A percentile compares a stretch with the other conserved stretches of the same genome.
These are phyloP conservation scores for Tachypleus tridentatus DNA, from an alignment of 1,140 invertebrate genomes.

Conservation along the genomic window DNA sequence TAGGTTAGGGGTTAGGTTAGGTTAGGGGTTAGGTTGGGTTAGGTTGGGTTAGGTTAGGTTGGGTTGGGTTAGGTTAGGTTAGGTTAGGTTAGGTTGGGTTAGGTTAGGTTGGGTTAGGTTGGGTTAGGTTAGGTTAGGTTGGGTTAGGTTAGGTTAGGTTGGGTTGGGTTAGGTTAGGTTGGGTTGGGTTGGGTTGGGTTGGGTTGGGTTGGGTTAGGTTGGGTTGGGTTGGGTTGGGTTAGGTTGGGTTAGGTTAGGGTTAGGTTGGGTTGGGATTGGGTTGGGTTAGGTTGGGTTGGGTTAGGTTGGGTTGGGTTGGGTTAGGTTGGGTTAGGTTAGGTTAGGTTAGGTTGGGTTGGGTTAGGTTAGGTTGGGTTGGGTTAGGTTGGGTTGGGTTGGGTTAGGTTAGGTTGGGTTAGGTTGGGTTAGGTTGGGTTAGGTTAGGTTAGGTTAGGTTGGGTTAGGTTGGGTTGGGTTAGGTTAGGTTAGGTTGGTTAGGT, in stretches of 20 bases:
- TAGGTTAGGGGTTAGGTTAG: slow-evolving; percentile 27
- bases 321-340: too few species aligned
- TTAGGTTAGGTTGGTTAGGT: too few species aligned
- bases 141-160: slow-evolving; percentile 28
- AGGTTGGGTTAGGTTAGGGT: slow-evolving; percentile 21
- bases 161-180: slow-evolving; percentile 24
- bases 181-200: too few species aligned
- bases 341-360: too few species aligned
- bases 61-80: slow-evolving; percentile 27
- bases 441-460: too few species aligned
- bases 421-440: too few species aligned
- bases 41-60: slow-evolving; percentile 31
- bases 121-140: slow-evolving; percentile 26
- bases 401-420: too few species aligned
- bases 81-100: slow-evolving; percentile 31
- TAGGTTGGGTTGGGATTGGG: slow-evolving; percentile 19
- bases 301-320: too few species aligned
- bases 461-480: too few species aligned
- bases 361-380: too few species aligned
- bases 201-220: slow-evolving; percentile 24
- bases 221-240: slow-evolving; percentile 23
- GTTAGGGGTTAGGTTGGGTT: slow-evolving; percentile 27
- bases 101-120: slow-evolving; percentile 30
- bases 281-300: too few species aligned
- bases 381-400: too few species aligned